A percentile compares a stretch with the other conserved stretches of the same genome.
Conservation (phyloP, 2,797 vertebrate genomes). For the Trachops cirrhosus region DNA sequence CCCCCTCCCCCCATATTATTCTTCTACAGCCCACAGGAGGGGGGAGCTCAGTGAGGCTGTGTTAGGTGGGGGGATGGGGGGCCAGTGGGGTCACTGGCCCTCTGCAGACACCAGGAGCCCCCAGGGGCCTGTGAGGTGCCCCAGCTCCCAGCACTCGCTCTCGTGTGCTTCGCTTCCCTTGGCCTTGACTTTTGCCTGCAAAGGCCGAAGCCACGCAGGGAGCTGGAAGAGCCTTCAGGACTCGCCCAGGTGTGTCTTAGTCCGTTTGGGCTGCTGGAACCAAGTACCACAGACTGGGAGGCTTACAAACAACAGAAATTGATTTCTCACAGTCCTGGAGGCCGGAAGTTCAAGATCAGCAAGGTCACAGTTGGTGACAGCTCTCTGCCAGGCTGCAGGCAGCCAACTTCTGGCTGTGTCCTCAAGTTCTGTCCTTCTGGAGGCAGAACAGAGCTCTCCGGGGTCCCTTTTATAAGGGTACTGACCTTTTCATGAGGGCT, state of each 20-base stretch:
- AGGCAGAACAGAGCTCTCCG: neutral
- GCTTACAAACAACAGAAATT: neutral
- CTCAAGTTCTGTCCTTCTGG: neutral
- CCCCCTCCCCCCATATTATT: neutral
- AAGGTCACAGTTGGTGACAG: neutral
- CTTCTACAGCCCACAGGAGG: neutral
- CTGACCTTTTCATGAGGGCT: too few relatives aligned
- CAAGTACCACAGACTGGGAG: neutral
- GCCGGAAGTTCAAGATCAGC: neutral
- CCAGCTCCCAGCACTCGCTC: neutral
- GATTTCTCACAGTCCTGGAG: neutral
- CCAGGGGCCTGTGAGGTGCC: neutral
- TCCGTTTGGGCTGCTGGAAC: neutral
- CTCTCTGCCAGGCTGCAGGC: neutral
- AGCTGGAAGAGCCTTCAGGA: neutral
- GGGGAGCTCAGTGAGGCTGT: neutral
- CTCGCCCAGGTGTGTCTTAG: neutral
- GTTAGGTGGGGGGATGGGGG: neutral
- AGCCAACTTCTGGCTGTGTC: neutral
- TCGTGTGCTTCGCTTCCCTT: neutral
- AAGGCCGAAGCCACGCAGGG: neutral
- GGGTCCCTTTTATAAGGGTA: neutral
- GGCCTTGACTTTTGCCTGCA: neutral
- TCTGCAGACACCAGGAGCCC: neutral
- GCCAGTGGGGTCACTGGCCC: accelerated